Percentiles rank a stretch among this genome's conserved stretches.
These are phyloP conservation scores for Alouatta palliata DNA, from an alignment of 2,113 vertebrate genomes.

Conservation along the genomic window DNA sequence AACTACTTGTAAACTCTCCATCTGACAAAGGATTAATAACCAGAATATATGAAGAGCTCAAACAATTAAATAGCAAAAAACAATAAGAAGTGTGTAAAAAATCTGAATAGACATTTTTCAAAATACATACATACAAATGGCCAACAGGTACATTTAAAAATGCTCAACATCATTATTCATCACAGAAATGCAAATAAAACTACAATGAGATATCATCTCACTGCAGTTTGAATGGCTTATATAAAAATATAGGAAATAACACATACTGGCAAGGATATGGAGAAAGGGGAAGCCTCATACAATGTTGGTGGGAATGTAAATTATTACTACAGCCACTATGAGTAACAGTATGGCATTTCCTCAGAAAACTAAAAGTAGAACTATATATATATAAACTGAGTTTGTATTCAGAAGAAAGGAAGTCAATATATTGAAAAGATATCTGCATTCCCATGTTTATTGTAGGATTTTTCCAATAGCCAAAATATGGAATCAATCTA, in stretches of 20 bases:
- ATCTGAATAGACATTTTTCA: not conserved
- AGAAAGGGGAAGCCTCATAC: not conserved
- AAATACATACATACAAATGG: not conserved
- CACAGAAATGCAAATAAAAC: not conserved
- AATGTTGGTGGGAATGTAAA: not conserved
- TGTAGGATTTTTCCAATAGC: not conserved
- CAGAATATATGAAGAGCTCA: not conserved
- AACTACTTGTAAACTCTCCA: not conserved
- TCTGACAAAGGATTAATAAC: not conserved
- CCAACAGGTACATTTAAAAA: not conserved
- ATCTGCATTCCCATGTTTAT: not conserved
- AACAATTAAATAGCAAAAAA: not conserved
- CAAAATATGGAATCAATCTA: not conserved
- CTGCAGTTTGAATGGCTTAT: not conserved
- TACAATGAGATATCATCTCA: not conserved
- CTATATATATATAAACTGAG: not conserved
- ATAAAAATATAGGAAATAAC: not conserved
- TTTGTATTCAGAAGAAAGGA: not conserved
- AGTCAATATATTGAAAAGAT: not conserved
- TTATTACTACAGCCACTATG: not conserved
- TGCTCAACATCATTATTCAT: not conserved
- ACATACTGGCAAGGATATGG: not conserved
- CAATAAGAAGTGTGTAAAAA: not conserved
- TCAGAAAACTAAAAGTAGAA: not conserved
- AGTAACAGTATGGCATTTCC: not conserved